phyloP scores from a whole-genome alignment of 2,888 invertebrate species.

The Odontocolon sp. region DNA sequence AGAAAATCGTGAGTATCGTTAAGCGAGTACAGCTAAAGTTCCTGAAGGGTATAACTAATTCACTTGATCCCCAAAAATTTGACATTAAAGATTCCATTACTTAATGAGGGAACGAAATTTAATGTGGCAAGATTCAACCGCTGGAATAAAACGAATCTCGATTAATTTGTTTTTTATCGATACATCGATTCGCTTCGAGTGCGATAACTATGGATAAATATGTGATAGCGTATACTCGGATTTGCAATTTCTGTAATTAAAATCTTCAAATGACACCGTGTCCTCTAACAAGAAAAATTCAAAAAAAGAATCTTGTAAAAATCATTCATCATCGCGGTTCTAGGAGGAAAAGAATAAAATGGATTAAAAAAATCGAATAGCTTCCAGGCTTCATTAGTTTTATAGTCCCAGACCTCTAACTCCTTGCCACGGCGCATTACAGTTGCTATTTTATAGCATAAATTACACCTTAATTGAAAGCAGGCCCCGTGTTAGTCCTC shows the following conservation, averaged over 20 bases:
- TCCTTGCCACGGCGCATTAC: conserved; percentile 4
- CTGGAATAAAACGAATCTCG: background rate
- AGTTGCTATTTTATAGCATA: conserved; percentile 38
- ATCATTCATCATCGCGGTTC: background rate
- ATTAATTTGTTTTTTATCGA: conserved; percentile 19
- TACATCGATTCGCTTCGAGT: background rate
- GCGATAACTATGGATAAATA: background rate
- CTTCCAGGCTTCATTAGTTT: conserved; percentile 48
- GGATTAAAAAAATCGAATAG: conserved; percentile 23
- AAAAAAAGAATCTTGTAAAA: conserved; percentile 2
- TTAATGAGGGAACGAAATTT: conserved; percentile 13
- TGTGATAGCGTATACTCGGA: background rate
- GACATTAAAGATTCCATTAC: conserved; percentile 4
- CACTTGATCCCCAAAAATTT: background rate
- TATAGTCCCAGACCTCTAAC: conserved; percentile 15
- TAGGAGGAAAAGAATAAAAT: conserved; percentile 1
- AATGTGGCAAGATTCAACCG: conserved; percentile 13
- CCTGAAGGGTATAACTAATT: background rate
- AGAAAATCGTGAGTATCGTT: background rate
- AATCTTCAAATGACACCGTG: background rate
- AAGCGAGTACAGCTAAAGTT: background rate
- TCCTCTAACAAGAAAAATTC: too few relatives aligned
- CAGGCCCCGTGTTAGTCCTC: conserved; percentile 41
- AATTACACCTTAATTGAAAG: conserved; percentile 54
- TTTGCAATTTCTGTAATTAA: background rate